A percentile compares a stretch with the other conserved stretches of the same genome.
Evolutionary conservation across 2,888 invertebrate species (phyloP).

Genomic region (Chymomyza caudatula): DNA sequence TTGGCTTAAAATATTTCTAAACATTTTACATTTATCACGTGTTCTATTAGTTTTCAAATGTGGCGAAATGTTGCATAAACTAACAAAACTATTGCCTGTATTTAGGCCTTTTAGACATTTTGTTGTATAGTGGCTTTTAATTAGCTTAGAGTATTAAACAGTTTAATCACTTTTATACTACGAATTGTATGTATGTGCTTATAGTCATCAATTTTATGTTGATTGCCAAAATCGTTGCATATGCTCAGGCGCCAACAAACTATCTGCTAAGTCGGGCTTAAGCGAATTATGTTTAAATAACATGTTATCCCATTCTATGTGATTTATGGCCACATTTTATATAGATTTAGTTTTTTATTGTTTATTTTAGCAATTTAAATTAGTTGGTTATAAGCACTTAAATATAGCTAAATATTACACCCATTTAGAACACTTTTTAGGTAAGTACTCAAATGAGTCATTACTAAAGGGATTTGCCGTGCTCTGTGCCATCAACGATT

Average conservation of each 20-base stretch:
- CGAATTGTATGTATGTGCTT: not conserved
- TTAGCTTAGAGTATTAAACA: not conserved
- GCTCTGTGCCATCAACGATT: too few relatives aligned
- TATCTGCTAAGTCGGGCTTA: too few relatives aligned
- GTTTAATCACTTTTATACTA: not conserved
- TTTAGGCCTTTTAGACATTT: too few relatives aligned
- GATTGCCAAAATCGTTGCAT: conserved; percentile 10
- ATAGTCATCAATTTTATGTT: not conserved
- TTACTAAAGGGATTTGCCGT: too few relatives aligned
- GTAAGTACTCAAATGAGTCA: too few relatives aligned
- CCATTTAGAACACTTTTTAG: too few relatives aligned
- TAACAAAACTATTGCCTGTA: not conserved
- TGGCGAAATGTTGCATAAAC: too few relatives aligned
- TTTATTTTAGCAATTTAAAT: too few relatives aligned
- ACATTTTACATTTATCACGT: not conserved
- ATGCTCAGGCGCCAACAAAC: conserved; percentile 7
- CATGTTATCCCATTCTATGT: not conserved
- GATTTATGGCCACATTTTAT: too few relatives aligned
- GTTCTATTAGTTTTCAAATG: not conserved
- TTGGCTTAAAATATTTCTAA: not conserved
- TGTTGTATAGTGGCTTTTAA: not conserved
- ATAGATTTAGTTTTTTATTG: too few relatives aligned
- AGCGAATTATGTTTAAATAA: not conserved
- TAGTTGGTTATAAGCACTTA: too few relatives aligned
- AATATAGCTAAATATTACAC: too few relatives aligned